A percentile compares a stretch with the other conserved stretches of the same genome.
Evolutionary conservation across 2,797 vertebrate genomes (phyloP).

Genomic region (Alcedo quadribrachys): DNA sequence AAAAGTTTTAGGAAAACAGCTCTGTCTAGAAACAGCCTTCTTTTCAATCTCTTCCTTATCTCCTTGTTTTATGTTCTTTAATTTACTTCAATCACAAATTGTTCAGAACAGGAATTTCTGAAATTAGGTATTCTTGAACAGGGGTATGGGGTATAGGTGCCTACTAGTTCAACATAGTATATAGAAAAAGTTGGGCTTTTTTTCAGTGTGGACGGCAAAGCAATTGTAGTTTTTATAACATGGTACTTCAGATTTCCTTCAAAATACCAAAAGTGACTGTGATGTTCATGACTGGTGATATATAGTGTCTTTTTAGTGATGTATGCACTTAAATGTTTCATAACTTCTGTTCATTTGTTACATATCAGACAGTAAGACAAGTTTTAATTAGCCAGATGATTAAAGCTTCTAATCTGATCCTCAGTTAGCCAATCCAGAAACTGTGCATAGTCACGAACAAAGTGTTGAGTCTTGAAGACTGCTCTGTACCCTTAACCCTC

Average conservation of each 20-base stretch:
- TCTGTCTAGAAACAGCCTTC: background rate
- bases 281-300: background rate
- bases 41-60: background rate
- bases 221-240: background rate
- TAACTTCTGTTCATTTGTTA: conserved; percentile 40
- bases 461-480: background rate
- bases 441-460: background rate
- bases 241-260: background rate
- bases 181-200: background rate
- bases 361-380: conserved; percentile 12
- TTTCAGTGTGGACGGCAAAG: background rate
- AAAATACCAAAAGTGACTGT: background rate
- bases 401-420: conserved; percentile 62
- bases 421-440: conserved; percentile 3
- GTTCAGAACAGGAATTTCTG: background rate
- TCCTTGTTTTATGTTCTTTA: background rate
- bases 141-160: background rate
- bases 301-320: background rate
- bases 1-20: background rate
- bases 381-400: conserved; percentile 57
- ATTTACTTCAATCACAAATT: background rate
- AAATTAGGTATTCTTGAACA: background rate
- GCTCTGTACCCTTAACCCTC: background rate
- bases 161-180: background rate
- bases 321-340: background rate